Percentiles rank a stretch among this genome's conserved stretches.
Conservation (phyloP, 2,888 invertebrate species). For the Hermaeophaga mercurialis region DNA sequence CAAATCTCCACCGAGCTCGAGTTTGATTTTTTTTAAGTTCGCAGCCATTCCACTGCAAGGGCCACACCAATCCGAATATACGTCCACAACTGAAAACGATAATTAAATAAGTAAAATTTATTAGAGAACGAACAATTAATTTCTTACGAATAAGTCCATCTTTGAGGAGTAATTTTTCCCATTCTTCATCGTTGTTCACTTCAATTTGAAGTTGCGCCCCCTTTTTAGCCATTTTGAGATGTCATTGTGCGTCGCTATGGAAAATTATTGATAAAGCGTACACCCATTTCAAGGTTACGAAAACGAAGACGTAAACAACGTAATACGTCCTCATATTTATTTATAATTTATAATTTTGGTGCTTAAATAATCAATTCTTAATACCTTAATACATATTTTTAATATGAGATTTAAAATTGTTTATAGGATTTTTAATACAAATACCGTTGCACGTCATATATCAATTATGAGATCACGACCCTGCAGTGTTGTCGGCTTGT, state of each 20-base stretch:
- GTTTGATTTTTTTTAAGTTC: slow-evolving; percentile 82
- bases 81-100: slow-evolving; percentile 72
- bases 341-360: no score
- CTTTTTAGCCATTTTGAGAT: slow-evolving; percentile 70
- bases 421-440: no score
- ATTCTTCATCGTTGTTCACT: slow-evolving; percentile 82
- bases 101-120: slow-evolving; percentile 56
- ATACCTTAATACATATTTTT: no score
- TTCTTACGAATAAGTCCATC: slow-evolving; percentile 76
- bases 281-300: no score
- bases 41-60: slow-evolving; percentile 86
- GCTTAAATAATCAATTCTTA: no score
- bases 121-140: slow-evolving; percentile 44
- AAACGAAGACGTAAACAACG: no score
- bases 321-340: no score
- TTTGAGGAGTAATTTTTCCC: slow-evolving; percentile 75
- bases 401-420: no score
- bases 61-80: slow-evolving; percentile 92
- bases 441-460: no score
- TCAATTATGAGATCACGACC: no score
- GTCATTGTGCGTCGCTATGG: slow-evolving; percentile 22
- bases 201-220: slow-evolving; percentile 81
- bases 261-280: slow-evolving; percentile 9
- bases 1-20: slow-evolving; percentile 84
- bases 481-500: no score